Evolutionary conservation across 1,140 invertebrate species (phyloP).

Genomic region (Saccostrea echinata): DNA sequence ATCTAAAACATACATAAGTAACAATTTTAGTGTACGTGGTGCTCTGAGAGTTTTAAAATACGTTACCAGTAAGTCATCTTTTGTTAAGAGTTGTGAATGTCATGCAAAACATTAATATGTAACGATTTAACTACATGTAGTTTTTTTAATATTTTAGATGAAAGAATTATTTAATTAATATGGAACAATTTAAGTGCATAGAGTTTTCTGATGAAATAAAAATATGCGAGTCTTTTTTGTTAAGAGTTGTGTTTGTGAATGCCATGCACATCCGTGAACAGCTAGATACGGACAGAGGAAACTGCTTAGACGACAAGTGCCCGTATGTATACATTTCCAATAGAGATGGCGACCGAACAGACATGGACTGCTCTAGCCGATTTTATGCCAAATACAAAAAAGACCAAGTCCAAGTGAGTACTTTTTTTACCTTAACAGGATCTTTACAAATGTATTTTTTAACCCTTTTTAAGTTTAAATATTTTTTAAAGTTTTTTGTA

Average conservation of each 20-base stretch:
- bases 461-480: not conserved
- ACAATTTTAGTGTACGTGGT: not conserved
- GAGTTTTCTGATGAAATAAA: not conserved
- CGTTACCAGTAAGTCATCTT: not conserved
- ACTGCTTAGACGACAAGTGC: not conserved
- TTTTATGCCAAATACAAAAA: conserved; percentile 9
- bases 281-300: not conserved
- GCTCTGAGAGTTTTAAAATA: not conserved
- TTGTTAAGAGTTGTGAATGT: not conserved
- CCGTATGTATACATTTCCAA: not conserved
- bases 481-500: not conserved
- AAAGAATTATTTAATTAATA: not conserved
- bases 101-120: not conserved
- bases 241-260: not conserved
- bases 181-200: too few species aligned
- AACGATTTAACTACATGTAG: not conserved
- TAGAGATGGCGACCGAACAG: not conserved
- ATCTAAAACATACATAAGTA: not conserved
- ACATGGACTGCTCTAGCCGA: not conserved
- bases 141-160: not conserved
- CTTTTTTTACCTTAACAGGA: not conserved
- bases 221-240: not conserved
- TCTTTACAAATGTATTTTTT: not conserved
- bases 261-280: conserved; percentile 5
- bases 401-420: not conserved